Percentiles rank a stretch among this genome's conserved stretches.
Conservation (phyloP, 2,888 invertebrate genomes). For the Cenopis cana region DNA sequence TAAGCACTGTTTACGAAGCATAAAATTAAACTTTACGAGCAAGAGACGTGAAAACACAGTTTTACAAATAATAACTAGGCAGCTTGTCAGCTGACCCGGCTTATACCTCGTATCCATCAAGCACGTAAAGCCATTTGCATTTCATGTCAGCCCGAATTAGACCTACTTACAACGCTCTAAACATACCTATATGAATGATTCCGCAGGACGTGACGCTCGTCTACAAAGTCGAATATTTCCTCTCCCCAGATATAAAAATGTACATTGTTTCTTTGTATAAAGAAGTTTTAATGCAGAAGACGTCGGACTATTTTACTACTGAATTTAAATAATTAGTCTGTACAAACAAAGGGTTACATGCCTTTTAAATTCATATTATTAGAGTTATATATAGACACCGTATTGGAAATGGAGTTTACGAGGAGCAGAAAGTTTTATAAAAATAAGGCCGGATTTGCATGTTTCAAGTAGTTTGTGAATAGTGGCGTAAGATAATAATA, state of each 20-base stretch:
- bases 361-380: constrained; percentile 1
- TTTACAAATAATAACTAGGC: constrained; percentile 1
- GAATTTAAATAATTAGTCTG: constrained; percentile 15
- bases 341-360: constrained; percentile 11
- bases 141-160: background rate
- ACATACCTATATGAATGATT: background rate
- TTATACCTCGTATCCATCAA: background rate
- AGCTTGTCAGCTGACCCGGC: background rate
- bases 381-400: background rate
- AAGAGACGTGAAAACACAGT: too few species aligned
- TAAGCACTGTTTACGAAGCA: too few species aligned
- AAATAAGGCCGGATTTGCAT: background rate
- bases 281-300: constrained; percentile 11
- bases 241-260: background rate
- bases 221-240: background rate
- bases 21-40: too few species aligned
- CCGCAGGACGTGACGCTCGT: background rate
- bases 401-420: constrained; percentile 10
- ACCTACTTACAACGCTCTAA: background rate
- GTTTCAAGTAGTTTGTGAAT: background rate
- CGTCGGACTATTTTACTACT: background rate
- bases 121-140: constrained; percentile 4
- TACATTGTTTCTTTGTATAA: constrained; percentile 4
- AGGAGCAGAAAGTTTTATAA: constrained; percentile 12
- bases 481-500: background rate